Evolutionary conservation across 2,888 invertebrate species (phyloP), one percentile per base, ranked within the genome.

Genomic region (Ptychoptera contaminata): DNA sequence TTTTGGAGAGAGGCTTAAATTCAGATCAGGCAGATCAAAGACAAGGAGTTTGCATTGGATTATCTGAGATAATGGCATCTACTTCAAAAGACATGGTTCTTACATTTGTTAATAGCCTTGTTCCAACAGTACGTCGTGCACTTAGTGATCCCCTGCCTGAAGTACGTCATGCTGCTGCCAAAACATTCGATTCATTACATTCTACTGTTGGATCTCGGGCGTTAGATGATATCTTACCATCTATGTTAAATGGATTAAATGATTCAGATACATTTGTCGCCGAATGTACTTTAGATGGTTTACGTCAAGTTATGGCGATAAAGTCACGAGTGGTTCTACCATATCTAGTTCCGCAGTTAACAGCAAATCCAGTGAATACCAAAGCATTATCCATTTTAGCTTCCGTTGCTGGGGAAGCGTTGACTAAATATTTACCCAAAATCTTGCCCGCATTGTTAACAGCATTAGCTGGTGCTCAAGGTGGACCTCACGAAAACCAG

Each of bases 1-100:
- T 98, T 58, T 69, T 98, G 52, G 96, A 97, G 67, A 74, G 80
- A 51, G 97, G 97, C 2, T 70, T 98, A 51, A 82, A 85, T 55
- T 93, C 93, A 1, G 83, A 87, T 40, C 82, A 87, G 52, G 71
- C 92, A 0, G 96, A 97, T 68, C 93, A 97, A 69, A 73, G 98
- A 12, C 94, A 97, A 67, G 98, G 98, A 51, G 97, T 98, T 8
- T 97, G 98, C 65, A 93, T 97, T 60, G 98, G 94, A 1, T 74
- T 98, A 31, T 88, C 92, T 1, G 97, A 98, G 73, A 98, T 98
- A 57, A 93, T 98, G 82, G 82, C 83, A 6, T 93, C 94, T 42
- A 97, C 96, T 5, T 92, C 90, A 46, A 79, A 81, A 55, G 97
- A 97, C 58, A 90, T 91, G 78, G 91, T 93, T 40, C 69, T 92